Evolutionary conservation across 2,113 vertebrate genomes (phyloP).

Genomic region (Plotosus lineatus): DNA sequence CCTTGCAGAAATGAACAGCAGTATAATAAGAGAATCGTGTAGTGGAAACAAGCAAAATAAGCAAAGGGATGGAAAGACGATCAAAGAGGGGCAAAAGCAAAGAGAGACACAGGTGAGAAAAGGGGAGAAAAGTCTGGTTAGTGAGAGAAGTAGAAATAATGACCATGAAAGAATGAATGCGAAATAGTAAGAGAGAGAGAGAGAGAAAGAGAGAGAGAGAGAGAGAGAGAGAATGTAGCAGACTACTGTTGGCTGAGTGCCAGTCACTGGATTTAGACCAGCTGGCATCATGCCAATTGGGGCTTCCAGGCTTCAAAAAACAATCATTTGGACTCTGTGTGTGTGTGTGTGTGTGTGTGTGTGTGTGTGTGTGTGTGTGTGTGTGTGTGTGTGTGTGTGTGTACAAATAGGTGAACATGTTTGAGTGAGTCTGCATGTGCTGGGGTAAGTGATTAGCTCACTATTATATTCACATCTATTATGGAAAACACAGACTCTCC

Average conservation of each 20-base stretch:
- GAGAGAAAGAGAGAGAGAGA: constrained; percentile 44
- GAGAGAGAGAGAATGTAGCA: constrained; percentile 34
- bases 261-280: constrained; percentile 71
- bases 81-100: not conserved
- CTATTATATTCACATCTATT: constrained; percentile 52
- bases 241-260: constrained; percentile 65
- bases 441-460: constrained; percentile 55
- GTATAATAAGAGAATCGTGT: not conserved
- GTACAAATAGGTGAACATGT: constrained; percentile 43
- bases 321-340: constrained; percentile 73
- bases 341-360: constrained; percentile 46
- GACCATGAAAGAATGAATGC: not conserved
- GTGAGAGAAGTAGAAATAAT: constrained; percentile 18
- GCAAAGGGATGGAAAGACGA: constrained; percentile 32
- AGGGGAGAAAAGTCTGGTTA: constrained; percentile 10
- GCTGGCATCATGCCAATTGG: constrained; percentile 69
- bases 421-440: constrained; percentile 54
- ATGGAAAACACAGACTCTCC: constrained; percentile 48
- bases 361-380: constrained; percentile 56
- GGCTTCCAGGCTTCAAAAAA: constrained; percentile 78
- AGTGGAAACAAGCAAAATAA: constrained; percentile 27
- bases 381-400: constrained; percentile 52
- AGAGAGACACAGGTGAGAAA: constrained; percentile 2
- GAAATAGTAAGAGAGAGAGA: constrained; percentile 33
- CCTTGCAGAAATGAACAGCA: not conserved